phyloP scores from a whole-genome alignment of 2,113 vertebrate species.

The Brachyistius frenatus region DNA sequence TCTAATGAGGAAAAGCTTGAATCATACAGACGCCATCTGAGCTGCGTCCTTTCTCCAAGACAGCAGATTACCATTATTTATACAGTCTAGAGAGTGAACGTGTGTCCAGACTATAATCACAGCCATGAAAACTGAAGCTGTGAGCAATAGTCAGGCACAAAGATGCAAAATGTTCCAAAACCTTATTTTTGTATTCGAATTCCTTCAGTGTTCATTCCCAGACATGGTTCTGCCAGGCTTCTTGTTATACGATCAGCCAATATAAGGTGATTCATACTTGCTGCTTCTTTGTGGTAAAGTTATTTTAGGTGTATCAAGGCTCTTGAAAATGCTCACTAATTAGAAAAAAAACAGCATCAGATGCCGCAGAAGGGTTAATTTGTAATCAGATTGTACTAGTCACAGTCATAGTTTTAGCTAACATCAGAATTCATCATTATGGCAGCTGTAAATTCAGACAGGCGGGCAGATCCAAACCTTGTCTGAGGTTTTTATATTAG shows the following conservation, averaged over 20 bases:
- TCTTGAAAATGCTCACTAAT: conserved; percentile 2
- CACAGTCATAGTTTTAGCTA: neutral
- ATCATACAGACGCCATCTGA: too few species aligned
- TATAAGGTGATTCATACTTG: neutral
- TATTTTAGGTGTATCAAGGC: neutral
- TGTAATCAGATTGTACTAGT: neutral
- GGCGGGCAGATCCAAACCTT: conserved; percentile 11
- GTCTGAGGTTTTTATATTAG: conserved; percentile 14
- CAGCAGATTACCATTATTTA: too few species aligned
- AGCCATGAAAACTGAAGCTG: too few species aligned
- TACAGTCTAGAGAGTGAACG: too few species aligned
- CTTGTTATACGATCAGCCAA: neutral
- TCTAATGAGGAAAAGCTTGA: too few species aligned
- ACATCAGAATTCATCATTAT: conserved; percentile 17
- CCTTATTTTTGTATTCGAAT: too few species aligned
- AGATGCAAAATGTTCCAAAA: too few species aligned
- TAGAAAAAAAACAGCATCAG: neutral
- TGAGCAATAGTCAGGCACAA: too few species aligned
- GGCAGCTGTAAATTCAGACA: conserved; percentile 26
- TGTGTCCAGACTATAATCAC: too few species aligned
- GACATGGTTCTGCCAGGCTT: too few species aligned
- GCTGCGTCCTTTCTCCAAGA: too few species aligned
- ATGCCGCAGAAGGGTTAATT: neutral
- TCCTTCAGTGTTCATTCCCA: too few species aligned
- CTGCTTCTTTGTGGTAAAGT: neutral